A percentile compares a stretch with the other conserved stretches of the same genome.
Conservation (phyloP, 2,113 vertebrate genomes). For the Ciconia maguari region DNA sequence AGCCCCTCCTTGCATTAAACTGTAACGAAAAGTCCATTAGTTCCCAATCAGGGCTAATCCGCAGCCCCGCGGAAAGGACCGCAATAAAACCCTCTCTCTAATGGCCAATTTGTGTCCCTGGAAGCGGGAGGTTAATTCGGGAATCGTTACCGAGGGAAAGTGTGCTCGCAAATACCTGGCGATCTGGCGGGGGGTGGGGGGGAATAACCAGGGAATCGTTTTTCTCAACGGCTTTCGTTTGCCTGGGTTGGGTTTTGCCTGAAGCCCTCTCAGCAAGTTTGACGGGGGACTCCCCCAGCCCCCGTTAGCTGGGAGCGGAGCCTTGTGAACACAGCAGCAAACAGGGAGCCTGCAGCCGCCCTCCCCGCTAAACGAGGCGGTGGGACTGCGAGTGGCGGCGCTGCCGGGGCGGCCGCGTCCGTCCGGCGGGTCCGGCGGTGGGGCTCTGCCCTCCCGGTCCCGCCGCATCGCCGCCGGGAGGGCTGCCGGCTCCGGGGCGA, state of each 20-base stretch:
- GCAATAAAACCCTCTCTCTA: not conserved
- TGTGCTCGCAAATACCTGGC: not conserved
- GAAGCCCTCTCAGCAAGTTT: not conserved
- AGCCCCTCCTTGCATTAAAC: not conserved
- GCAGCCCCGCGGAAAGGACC: not conserved
- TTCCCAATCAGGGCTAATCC: not conserved
- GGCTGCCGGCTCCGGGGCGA: not conserved
- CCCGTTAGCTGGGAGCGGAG: not conserved
- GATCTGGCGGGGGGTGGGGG: not conserved
- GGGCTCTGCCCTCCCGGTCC: not conserved
- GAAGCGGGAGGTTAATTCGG: not conserved
- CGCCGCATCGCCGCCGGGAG: not conserved
- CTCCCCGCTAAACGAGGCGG: not conserved
- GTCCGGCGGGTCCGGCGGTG: too few relatives aligned
- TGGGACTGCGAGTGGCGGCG: not conserved
- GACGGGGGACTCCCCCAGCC: not conserved
- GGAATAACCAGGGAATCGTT: not conserved
- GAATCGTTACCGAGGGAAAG: constrained; percentile 36
- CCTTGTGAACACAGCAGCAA: not conserved
- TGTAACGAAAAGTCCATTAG: constrained; percentile 30
- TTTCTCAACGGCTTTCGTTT: not conserved
- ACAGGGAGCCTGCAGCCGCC: not conserved
- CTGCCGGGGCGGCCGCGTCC: not conserved
- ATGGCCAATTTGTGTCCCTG: not conserved
- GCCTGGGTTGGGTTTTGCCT: not conserved